Base-by-base conservation (phyloP, 2,113 vertebrate genomes). In the Larimichthys polyactis region DNA sequence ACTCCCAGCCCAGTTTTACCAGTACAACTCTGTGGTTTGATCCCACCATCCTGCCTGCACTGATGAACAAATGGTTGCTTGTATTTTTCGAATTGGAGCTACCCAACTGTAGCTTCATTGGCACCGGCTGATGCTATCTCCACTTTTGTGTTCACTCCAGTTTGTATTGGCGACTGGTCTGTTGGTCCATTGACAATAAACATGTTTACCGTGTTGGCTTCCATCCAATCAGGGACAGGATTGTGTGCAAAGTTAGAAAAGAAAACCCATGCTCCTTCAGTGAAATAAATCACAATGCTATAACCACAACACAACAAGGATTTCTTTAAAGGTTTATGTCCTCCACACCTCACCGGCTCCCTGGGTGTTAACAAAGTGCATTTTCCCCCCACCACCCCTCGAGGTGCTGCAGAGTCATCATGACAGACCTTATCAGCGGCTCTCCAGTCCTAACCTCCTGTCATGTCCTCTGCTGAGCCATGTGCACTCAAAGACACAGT, bases 371-470 rank as follows among this genome's bases (percentile, higher is more conserved):
- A 81, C 69, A 73, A 81, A 71, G 72, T 71, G 80, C 29, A 74
- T 78, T 70, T 62, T 70, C 65, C 29, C 6, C 1, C 36, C 36
- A 36, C 32, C 7, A 36, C 36, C 36, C 36, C 7, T 36, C 36
- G 0, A 49, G 76, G 68, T 76, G 67, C 75, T 49, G 48, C 78
- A 46, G 78, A 75, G 36, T 82, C 67, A 58, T 68, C 54, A 36
- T 19, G 75, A 76, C 71, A 74, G 68, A 84, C 79, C 67, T 88
- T 87, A 87, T 90, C 91, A 82, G 75, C 85, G 71, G 62, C 74
- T 73, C 14, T 69, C 54, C 83, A 75, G 78, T 59, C 71, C 78
- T 44, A 20, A 72, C 71, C 79, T 77, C 73, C 75, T 81, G 65
- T 62, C 81, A 76, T 52, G 67, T 75, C 74, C 36, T 49, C 60